Evolutionary conservation across 92 coral and sea anemone species (phyloP).

Genomic region (Phenganax stokvisi): DNA sequence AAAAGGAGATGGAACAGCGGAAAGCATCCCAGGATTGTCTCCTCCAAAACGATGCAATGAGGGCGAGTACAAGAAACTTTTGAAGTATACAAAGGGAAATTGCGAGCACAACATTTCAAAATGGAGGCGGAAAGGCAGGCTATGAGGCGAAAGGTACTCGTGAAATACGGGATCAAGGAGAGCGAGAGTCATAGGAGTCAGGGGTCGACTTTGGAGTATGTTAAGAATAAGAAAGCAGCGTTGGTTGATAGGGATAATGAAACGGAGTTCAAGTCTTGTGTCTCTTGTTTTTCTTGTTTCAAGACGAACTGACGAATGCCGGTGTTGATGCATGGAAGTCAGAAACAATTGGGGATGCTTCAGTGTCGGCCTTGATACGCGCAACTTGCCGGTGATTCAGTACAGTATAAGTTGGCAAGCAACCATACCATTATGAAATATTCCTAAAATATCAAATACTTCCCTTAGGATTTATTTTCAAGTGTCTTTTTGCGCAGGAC

Average conservation of each 20-base stretch:
- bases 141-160: constrained; percentile 1
- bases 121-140: constrained; percentile 24
- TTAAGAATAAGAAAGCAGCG: neutral
- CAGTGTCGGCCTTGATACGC: neutral
- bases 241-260: neutral
- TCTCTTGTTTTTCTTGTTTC: constrained; percentile 12
- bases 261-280: neutral
- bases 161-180: constrained; percentile 32
- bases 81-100: constrained; percentile 14
- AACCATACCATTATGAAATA: too few relatives aligned
- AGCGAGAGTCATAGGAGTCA: constrained; percentile 12
- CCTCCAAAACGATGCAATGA: neutral
- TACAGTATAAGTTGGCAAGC: too few relatives aligned
- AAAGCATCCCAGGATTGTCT: neutral
- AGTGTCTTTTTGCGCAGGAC: too few relatives aligned
- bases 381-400: neutral
- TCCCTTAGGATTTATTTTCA: too few relatives aligned
- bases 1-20: constrained; percentile 1
- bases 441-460: too few relatives aligned
- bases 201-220: neutral
- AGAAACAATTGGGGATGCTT: neutral
- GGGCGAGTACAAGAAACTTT: constrained; percentile 1
- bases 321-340: neutral
- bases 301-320: neutral
- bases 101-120: constrained; percentile 7